Base-by-base conservation (phyloP, 92 coral and sea anemone species). In the Scolanthus callimorphus region DNA sequence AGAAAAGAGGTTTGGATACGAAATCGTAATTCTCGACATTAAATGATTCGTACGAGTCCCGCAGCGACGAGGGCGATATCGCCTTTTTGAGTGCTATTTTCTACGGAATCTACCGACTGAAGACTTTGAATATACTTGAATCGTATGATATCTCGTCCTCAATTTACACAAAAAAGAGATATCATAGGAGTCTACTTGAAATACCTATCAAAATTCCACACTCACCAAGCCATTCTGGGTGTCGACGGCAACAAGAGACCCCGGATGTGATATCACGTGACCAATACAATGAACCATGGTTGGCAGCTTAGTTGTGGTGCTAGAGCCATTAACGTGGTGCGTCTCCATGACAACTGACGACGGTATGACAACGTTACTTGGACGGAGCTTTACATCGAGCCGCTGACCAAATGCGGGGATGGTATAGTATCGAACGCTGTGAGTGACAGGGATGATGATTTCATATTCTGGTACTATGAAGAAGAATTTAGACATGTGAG, bases 191-290 rank as follows among this genome's bases (percentile, higher is more conserved):
- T n/a, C n/a, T n/a, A n/a, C n/a, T n/a, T n/a, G n/a, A n/a, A n/a
- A n/a, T n/a, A n/a, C n/a, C n/a, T n/a, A n/a, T n/a, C n/a, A n/a
- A n/a, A n/a, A n/a, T n/a, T n/a, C n/a, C n/a, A n/a, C n/a, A n/a
- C n/a, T n/a, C n/a, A n/a, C n/a, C n/a, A n/a, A n/a, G n/a, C n/a
- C n/a, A 70, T 74, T 64, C 23, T 70, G 74, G 76, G 82, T 89
- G 67, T 85, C 77, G 25, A 91, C 63, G 41, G 96, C 85, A 44
- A 91, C 91, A 45, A 54, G 27, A 15, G 97, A 91, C 54, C 82
- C 82, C 47, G 88, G 85, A 76, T 91, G 76, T 30, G 88, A 79
- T 12, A 65, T 62, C 84, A 91, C 96, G 62, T 87, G 90, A 48
- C 97, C 97, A 75, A 65, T 46, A 34, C 73, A 83, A 48, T 77